Conservation (phyloP, 2,888 invertebrate species). For the Limnephilus lunatus region DNA sequence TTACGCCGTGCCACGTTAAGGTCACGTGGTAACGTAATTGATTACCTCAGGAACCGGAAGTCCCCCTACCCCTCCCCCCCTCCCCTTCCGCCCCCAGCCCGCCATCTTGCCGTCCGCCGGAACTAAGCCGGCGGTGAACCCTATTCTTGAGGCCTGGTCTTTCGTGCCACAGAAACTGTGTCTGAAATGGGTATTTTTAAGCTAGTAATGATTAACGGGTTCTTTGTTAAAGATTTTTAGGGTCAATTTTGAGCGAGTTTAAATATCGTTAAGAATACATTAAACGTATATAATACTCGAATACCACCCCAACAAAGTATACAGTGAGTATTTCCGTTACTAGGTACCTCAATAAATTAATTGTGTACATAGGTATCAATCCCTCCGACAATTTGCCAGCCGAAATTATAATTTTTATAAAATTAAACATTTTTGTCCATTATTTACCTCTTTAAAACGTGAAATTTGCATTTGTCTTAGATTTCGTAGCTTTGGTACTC, state of each 20-base stretch:
- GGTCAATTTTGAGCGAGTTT: not conserved
- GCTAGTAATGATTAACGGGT: not conserved
- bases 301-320: too few species aligned
- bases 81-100: not conserved
- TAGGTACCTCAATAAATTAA: too few species aligned
- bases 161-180: not conserved
- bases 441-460: too few species aligned
- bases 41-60: conserved; percentile 50
- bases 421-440: too few species aligned
- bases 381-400: too few species aligned
- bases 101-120: conserved; percentile 23
- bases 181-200: not conserved
- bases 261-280: not conserved
- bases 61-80: not conserved
- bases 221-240: not conserved
- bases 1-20: conserved; percentile 27
- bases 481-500: too few species aligned
- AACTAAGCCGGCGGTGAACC: conserved; percentile 32
- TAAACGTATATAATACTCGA: too few species aligned
- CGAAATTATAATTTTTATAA: too few species aligned
- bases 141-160: not conserved
- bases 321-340: too few species aligned
- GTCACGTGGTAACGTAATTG: conserved; percentile 48
- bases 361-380: too few species aligned
- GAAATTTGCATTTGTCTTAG: too few species aligned